These are phyloP conservation scores for Mythimna loreyi DNA, from an alignment of 2,888 invertebrate genomes.

Conservation along the genomic window DNA sequence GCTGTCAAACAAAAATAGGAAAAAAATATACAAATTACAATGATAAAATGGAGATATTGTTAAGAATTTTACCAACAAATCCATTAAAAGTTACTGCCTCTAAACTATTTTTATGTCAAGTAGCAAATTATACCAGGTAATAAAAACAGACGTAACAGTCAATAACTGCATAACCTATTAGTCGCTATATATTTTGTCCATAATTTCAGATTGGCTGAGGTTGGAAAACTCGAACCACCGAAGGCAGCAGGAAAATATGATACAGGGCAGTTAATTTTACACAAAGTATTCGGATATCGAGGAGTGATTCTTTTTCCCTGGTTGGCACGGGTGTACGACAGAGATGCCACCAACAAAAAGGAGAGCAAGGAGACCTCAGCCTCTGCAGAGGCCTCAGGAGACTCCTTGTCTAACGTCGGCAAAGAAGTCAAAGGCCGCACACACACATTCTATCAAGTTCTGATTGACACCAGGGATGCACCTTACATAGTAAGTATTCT, in stretches of 20 bases:
- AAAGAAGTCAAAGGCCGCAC: constrained; percentile 97
- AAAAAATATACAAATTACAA: constrained; percentile 82
- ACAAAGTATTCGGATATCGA: constrained; percentile 99
- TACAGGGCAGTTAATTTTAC: constrained; percentile 98
- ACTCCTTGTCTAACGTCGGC: constrained; percentile 90
- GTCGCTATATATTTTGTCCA: constrained; percentile 15
- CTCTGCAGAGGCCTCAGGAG: constrained; percentile 76
- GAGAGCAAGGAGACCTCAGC: constrained; percentile 84
- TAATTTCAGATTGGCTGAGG: constrained; percentile 95
- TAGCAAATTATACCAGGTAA: constrained; percentile 87
- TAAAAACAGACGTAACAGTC: constrained; percentile 64
- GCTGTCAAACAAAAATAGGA: constrained; percentile 81
- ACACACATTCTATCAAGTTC: constrained; percentile 99
- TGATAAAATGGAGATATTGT: constrained; percentile 90
- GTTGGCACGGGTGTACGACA: constrained; percentile 98
- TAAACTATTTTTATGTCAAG: constrained; percentile 83
- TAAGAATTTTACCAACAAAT: constrained; percentile 84
- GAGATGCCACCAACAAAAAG: constrained; percentile 95
- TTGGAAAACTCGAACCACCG: constrained; percentile 97
- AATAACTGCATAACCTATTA: constrained; percentile 81
- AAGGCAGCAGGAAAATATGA: constrained; percentile 97
- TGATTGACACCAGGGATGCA: constrained; percentile 99
- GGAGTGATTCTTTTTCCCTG: constrained; percentile 99
- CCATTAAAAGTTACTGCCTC: constrained; percentile 80
- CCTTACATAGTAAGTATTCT: constrained; percentile 96